Conservation (phyloP, 2,888 invertebrate genomes). For the Platerodrilus igneus region DNA sequence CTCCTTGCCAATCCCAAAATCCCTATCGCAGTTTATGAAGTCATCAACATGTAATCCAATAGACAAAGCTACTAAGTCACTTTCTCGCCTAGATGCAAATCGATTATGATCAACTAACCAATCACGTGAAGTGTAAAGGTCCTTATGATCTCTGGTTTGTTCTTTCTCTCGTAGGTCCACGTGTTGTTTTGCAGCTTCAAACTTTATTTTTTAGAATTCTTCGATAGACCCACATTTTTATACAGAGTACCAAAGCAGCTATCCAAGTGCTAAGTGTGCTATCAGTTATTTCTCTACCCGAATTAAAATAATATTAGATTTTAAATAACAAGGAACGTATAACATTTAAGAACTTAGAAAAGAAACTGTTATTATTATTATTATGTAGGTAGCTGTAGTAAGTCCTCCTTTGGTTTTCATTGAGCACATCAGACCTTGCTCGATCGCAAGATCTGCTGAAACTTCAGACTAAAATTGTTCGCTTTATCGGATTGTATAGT, state of each 20-base stretch:
- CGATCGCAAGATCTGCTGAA: too few species aligned
- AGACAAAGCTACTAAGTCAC: background rate
- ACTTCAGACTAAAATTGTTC: slow-evolving; percentile 2
- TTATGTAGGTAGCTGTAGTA: slow-evolving; percentile 3
- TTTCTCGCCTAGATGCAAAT: slow-evolving; percentile 3
- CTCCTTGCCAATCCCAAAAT: background rate
- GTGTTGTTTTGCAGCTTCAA: too few species aligned
- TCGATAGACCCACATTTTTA: too few species aligned
- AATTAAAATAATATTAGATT: background rate
- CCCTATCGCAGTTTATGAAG: background rate
- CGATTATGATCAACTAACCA: background rate
- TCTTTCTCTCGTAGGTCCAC: background rate
- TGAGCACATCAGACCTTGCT: slow-evolving; percentile 2
- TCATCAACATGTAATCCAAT: too few species aligned
- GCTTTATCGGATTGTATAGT: background rate
- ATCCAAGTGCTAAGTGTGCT: slow-evolving; percentile 3
- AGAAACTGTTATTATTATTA: too few species aligned
- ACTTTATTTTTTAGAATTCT: too few species aligned
- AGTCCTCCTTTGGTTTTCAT: too few species aligned
- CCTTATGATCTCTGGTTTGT: slow-evolving; percentile 3
- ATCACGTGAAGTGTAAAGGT: background rate
- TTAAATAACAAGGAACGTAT: too few species aligned
- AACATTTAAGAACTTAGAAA: too few species aligned
- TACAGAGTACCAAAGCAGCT: slow-evolving; percentile 1
- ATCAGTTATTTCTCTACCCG: slow-evolving; percentile 1